Percentiles rank a stretch among this genome's conserved stretches.
phyloP scores from a whole-genome alignment of 35 echinoderm and acorn worm species.

The Patiria miniata region DNA sequence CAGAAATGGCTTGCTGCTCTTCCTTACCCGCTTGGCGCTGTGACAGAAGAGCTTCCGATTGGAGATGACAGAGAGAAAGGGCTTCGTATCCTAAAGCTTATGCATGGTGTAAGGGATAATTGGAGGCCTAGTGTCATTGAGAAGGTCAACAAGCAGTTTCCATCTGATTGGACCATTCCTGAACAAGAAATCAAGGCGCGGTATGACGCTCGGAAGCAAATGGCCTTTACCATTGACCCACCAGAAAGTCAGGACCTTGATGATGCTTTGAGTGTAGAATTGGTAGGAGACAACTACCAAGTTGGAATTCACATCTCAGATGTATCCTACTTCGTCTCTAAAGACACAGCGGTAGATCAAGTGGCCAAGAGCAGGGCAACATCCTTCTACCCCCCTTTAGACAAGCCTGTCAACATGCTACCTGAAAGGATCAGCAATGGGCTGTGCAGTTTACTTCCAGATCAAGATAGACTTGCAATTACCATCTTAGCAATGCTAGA shows the following conservation, averaged over 20 bases:
- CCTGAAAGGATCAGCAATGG: conserved; percentile 51
- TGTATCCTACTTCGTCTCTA: conserved; percentile 75
- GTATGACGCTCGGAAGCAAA: conserved; percentile 48
- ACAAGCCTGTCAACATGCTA: conserved; percentile 80
- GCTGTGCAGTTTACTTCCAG: conserved; percentile 54
- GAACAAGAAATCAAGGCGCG: conserved; percentile 50
- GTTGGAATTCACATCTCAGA: conserved; percentile 96
- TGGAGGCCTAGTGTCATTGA: conserved; percentile 37
- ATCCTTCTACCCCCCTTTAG: conserved; percentile 62
- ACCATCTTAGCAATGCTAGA: conserved; percentile 51
- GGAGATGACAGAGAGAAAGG: conserved; percentile 50
- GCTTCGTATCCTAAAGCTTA: conserved; percentile 76
- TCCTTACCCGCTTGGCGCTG: conserved; percentile 73
- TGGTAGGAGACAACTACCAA: conserved; percentile 27
- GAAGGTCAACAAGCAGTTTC: conserved; percentile 46
- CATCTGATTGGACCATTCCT: conserved; percentile 77
- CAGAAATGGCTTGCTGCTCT: conserved; percentile 41
- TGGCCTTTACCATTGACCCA: conserved; percentile 82
- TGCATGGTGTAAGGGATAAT: conserved; percentile 65
- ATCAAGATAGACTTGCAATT: conserved; percentile 56
- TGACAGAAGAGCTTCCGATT: conserved; percentile 60
- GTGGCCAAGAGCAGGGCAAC: conserved; percentile 63
- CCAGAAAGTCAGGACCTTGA: conserved; percentile 68
- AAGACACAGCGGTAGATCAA: conserved; percentile 45
- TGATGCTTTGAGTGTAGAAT: conserved; percentile 72